Evolutionary conservation across 2,113 vertebrate species (phyloP).

Genomic region (Scomber colias): DNA sequence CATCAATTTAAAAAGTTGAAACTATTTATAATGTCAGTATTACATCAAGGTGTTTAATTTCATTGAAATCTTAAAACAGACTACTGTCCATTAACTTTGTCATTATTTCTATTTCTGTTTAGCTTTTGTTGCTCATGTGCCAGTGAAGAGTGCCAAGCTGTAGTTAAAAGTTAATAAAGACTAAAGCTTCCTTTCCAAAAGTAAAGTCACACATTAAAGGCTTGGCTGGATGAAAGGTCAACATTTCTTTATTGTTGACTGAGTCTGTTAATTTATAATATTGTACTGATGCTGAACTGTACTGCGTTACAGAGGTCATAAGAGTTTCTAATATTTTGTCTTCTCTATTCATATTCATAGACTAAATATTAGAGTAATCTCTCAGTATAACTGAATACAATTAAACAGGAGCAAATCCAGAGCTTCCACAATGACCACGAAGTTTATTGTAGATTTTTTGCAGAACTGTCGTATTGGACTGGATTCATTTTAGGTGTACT

Average conservation of each 20-base stretch:
- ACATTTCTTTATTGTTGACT: neutral
- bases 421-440: neutral
- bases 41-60: neutral
- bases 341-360: too few species aligned
- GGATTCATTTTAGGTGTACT: neutral
- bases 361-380: neutral
- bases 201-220: neutral
- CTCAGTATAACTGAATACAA: neutral
- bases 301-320: too few species aligned
- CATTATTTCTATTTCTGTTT: neutral
- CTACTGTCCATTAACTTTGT: too few species aligned
- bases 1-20: neutral
- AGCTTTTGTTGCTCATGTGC: neutral
- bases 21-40: neutral
- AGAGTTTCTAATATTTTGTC: too few species aligned
- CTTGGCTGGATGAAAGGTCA: neutral
- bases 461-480: neutral
- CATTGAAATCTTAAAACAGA: too few species aligned
- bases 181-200: neutral
- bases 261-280: too few species aligned
- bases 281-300: too few species aligned
- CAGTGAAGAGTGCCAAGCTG: neutral
- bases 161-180: too few species aligned
- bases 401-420: neutral
- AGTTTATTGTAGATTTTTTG: neutral